Base-by-base conservation (phyloP, 1,140 invertebrate species). In the Brachionus koreanus region DNA sequence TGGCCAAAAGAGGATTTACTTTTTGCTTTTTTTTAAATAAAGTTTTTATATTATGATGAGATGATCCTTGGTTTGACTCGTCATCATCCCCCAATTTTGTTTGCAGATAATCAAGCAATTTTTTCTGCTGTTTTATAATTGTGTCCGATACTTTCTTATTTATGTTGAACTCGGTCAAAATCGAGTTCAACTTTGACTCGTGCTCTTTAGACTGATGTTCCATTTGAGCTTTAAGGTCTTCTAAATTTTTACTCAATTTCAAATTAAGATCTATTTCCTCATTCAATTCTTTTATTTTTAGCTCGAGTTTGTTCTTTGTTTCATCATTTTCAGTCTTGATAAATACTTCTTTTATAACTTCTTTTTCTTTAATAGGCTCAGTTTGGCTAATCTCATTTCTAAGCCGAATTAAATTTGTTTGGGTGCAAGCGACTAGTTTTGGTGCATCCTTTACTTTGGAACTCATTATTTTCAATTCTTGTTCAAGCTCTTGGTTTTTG, bases 121-220 rank as follows among this genome's bases (percentile, higher is more conserved):
- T 79, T 65, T 79, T 79, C 12, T 79, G 76, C 16, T 79, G 76
- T 19, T 79, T 39, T 23, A 79, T 79, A 13, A 79, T 79, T 23
- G 76, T 79, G 33, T 79, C 76, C 5, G 76, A 79, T 9, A 79
- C 76, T 43, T 79, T 57, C 13, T 79, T 79, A 9, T 79, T 65
- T 42, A 61, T 57, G 49, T 79, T 65, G 57, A 57, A 65, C 9
- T 79, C 76, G n/a, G 16, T 39, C 6, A 61, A 10, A 12, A 61
- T 57, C 23, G 35, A 39, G 49, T 61, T 65, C 29, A 79, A 42
- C 25, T 79, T 79, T 12, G 49, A 3, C 12, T 79, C 76, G 33
- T 79, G n/a, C 3, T 79, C 76, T 4, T 61, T 23, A 1, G 5
- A 35, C 23, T 42, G n/a, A 0, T 5, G 23, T 37, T 79, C 76